Base-by-base conservation (phyloP, 2,797 vertebrate genomes). In the Delichon dasypus region DNA sequence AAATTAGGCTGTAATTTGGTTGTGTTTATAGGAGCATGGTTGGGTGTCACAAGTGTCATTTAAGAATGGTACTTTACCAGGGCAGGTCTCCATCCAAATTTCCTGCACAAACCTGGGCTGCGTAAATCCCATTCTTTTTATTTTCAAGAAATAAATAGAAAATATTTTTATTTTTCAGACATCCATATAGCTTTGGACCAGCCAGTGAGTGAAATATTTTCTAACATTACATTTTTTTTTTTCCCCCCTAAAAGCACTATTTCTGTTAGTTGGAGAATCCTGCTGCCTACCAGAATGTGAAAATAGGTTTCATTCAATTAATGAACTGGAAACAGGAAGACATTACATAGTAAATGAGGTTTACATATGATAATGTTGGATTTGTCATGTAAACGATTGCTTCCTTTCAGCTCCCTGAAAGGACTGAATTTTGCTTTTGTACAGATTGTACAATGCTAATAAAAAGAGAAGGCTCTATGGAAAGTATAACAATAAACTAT, bases 281-380 rank as follows among this genome's bases (percentile, higher is more conserved):
- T 93, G 57, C 86, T 97, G 95, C 89, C 87, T 97, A 94, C 90
- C 86, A 96, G 95, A 94, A 97, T 96, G 94, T 94, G 91, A 97
- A 97, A 98, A 97, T 97, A 96, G 94, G 92, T 97, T 97, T 97
- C 94, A 96, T 95, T 98, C 93, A 96, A 96, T 98, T 97, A 98
- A 98, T 98, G 97, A 97, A 94, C 96, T 97, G 97, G 97, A 98
- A 98, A 97, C 90, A 97, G 91, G 91, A 95, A 97, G 94, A 92
- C 94, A 96, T 97, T 98, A 96, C 97, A 96, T 96, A 96, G 95
- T 88, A 97, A 98, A 98, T 98, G 97, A 97, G 97, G 96, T 98
- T 98, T 98, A 97, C 95, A 95, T 97, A 97, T 97, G 96, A 97
- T 97, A 97, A 97, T 97, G 95, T 94, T 97, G 95, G 93, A 97